Evolutionary conservation across 2,888 invertebrate genomes (phyloP).

Genomic region (Bimastos eiseni): DNA sequence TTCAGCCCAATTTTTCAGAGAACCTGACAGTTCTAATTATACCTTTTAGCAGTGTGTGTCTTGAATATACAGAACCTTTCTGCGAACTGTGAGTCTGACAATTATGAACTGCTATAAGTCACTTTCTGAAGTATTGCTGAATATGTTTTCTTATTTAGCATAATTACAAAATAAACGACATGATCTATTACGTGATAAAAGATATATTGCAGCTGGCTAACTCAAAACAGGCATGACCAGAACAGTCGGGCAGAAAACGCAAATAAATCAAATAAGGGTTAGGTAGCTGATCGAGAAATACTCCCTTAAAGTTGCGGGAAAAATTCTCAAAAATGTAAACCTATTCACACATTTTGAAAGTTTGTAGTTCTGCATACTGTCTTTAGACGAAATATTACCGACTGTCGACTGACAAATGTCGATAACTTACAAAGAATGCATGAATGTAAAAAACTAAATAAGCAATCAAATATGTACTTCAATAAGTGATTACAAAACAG

Average conservation of each 20-base stretch:
- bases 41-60: neutral
- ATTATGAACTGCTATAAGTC: neutral
- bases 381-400: no score
- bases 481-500: no score
- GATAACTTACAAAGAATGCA: neutral
- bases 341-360: no score
- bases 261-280: neutral
- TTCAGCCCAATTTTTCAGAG: neutral
- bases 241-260: neutral
- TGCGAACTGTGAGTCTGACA: neutral
- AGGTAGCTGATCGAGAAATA: neutral
- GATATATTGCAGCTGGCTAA: neutral
- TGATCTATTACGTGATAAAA: neutral
- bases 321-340: no score
- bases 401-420: neutral
- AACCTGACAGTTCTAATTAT: neutral
- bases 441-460: neutral
- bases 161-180: neutral
- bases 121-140: neutral
- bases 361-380: no score
- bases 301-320: no score
- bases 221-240: neutral
- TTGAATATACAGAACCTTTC: neutral
- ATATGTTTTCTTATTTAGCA: neutral
- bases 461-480: no score